phyloP scores from a whole-genome alignment of 2,113 vertebrate species.

The Megalops atlanticus region DNA sequence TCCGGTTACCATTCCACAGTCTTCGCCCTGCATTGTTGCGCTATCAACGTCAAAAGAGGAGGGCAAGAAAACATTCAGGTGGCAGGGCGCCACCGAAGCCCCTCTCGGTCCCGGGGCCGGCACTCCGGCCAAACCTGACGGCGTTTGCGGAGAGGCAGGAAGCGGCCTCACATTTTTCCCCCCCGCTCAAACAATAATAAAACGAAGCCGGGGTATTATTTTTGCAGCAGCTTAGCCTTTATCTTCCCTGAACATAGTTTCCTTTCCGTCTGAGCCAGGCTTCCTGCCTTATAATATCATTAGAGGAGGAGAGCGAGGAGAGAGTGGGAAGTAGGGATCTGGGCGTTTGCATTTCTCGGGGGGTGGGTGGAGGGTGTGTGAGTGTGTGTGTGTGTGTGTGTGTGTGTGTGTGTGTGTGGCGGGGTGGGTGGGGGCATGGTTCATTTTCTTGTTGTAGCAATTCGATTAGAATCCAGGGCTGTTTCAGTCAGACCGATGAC shows the following conservation, averaged over 20 bases:
- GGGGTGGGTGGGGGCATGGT: constrained; percentile 13
- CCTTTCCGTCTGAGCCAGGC: constrained; percentile 69
- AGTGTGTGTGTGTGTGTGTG: no score
- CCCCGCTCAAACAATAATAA: constrained; percentile 72
- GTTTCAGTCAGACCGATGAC: constrained; percentile 47
- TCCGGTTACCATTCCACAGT: constrained; percentile 13
- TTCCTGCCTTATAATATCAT: constrained; percentile 64
- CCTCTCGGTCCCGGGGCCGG: neutral
- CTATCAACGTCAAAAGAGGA: constrained; percentile 29
- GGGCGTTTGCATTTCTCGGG: constrained; percentile 4
- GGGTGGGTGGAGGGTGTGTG: neutral
- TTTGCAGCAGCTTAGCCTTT: constrained; percentile 76
- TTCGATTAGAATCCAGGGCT: constrained; percentile 41
- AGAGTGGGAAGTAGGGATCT: constrained; percentile 46
- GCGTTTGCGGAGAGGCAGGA: constrained; percentile 60
- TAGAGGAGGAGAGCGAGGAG: constrained; percentile 20
- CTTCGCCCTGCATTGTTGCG: constrained; percentile 12
- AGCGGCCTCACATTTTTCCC: constrained; percentile 63
- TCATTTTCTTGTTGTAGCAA: constrained; percentile 39
- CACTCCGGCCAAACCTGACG: constrained; percentile 40
- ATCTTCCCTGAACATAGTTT: constrained; percentile 84
- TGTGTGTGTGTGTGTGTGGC: no score
- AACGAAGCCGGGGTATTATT: constrained; percentile 74
- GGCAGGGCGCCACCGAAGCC: constrained; percentile 16
- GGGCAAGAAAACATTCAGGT: constrained; percentile 28